Conservation (phyloP, 2,113 vertebrate species). For the Hypocryptadius cinnamomeus region DNA sequence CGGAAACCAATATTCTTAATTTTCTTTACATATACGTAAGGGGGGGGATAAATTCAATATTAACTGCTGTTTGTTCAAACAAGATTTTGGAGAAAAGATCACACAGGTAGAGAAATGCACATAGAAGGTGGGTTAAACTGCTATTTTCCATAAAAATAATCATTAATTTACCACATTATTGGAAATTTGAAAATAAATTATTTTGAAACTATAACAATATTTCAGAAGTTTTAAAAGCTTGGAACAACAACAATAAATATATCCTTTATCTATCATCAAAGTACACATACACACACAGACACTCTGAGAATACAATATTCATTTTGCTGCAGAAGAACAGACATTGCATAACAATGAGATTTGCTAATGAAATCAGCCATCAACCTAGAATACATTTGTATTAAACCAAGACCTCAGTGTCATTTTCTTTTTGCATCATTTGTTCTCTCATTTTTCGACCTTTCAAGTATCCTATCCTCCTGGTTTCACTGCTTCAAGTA, state of each 20-base stretch:
- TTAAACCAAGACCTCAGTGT: constrained; percentile 92
- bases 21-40: not conserved
- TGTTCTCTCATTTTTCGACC: constrained; percentile 77
- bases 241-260: constrained; percentile 36
- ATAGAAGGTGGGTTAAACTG: not conserved
- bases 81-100: not conserved
- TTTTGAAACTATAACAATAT: not conserved
- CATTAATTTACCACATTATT: not conserved
- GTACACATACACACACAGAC: constrained; percentile 61
- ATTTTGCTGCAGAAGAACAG: constrained; percentile 99
- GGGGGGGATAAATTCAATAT: not conserved
- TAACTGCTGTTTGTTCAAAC: not conserved
- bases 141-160: not conserved
- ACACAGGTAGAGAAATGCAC: not conserved
- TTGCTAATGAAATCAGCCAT: constrained; percentile 99
- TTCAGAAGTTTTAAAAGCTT: constrained; percentile 12
- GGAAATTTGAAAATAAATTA: not conserved
- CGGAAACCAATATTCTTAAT: not conserved
- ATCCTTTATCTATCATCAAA: constrained; percentile 47
- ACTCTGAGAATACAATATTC: constrained; percentile 92
- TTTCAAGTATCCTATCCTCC: constrained; percentile 67
- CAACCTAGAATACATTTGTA: constrained; percentile 99
- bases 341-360: constrained; percentile 99
- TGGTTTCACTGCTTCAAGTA: constrained; percentile 58
- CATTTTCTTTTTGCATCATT: constrained; percentile 94